These are phyloP conservation scores for Aphis craccivora DNA, from an alignment of 1,140 invertebrate genomes.

Conservation along the genomic window DNA sequence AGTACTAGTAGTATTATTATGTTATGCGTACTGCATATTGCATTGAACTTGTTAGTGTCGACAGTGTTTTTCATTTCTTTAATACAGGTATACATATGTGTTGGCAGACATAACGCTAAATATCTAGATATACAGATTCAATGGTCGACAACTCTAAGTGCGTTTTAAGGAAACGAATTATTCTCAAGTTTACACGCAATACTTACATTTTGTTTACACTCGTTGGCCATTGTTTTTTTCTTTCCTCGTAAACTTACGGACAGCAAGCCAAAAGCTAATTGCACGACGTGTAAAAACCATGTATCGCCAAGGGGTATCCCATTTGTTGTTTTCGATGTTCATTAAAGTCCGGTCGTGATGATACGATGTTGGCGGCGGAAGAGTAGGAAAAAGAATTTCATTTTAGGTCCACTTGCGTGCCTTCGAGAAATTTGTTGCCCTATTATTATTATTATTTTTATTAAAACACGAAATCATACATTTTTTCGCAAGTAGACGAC, in stretches of 20 bases:
- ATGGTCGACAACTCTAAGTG: not conserved
- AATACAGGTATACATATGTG: not conserved
- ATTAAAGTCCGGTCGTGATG: not conserved
- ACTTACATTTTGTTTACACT: not conserved
- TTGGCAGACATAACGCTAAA: not conserved
- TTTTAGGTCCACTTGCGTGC: not conserved
- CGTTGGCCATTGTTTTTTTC: not conserved
- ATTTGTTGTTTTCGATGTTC: not conserved
- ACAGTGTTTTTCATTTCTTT: not conserved
- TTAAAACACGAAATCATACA: not conserved
- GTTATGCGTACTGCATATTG: not conserved
- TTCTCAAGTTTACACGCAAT: not conserved
- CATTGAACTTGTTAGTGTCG: not conserved
- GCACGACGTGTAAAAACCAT: not conserved
- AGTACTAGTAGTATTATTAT: not conserved
- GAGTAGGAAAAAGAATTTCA: not conserved
- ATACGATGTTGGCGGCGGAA: not conserved
- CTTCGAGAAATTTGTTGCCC: not conserved
- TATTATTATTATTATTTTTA: not conserved
- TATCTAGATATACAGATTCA: not conserved
- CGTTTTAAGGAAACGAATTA: not conserved
- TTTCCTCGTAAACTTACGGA: not conserved
- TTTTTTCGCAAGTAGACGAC: not conserved
- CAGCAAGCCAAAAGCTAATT: not conserved
- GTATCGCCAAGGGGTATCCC: not conserved